These are phyloP conservation scores for Oithona nana DNA, from an alignment of 2,888 invertebrate genomes.

Conservation along the genomic window DNA sequence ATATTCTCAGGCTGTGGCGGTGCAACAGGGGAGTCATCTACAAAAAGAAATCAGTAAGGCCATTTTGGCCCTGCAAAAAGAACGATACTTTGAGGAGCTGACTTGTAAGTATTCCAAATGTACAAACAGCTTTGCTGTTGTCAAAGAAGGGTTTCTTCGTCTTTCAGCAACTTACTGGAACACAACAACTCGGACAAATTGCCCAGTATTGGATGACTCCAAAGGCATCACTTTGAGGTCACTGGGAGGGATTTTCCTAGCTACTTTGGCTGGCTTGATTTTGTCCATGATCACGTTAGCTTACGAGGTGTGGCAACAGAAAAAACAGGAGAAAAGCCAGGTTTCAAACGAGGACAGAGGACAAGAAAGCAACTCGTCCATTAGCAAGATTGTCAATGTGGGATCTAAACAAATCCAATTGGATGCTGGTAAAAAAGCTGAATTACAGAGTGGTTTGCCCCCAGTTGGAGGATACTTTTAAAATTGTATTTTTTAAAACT, in stretches of 20 bases:
- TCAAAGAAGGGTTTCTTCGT: not conserved
- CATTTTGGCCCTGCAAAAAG: constrained; percentile 62
- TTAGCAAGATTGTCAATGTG: not conserved
- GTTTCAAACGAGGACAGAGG: not conserved
- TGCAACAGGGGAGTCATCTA: constrained; percentile 65
- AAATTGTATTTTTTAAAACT: too few relatives aligned
- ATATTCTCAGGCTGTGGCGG: constrained; percentile 53
- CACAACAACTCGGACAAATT: constrained; percentile 43
- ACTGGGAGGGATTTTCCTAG: constrained; percentile 76
- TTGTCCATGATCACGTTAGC: constrained; percentile 64
- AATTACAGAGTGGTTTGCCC: too few relatives aligned
- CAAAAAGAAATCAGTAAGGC: constrained; percentile 37
- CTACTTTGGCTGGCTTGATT: constrained; percentile 61
- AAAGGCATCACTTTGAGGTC: constrained; percentile 75
- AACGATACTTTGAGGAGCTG: constrained; percentile 57
- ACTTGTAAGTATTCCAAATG: constrained; percentile 25
- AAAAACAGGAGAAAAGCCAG: not conserved
- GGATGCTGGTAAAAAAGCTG: too few relatives aligned
- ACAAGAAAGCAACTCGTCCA: not conserved
- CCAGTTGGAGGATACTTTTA: too few relatives aligned
- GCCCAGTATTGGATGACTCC: constrained; percentile 53
- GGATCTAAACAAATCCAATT: not conserved
- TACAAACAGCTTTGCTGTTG: not conserved
- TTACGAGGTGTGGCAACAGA: constrained; percentile 40
- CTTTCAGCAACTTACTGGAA: constrained; percentile 64